phyloP scores from a whole-genome alignment of 2,888 invertebrate genomes.

The Zootermopsis nevadensis region DNA sequence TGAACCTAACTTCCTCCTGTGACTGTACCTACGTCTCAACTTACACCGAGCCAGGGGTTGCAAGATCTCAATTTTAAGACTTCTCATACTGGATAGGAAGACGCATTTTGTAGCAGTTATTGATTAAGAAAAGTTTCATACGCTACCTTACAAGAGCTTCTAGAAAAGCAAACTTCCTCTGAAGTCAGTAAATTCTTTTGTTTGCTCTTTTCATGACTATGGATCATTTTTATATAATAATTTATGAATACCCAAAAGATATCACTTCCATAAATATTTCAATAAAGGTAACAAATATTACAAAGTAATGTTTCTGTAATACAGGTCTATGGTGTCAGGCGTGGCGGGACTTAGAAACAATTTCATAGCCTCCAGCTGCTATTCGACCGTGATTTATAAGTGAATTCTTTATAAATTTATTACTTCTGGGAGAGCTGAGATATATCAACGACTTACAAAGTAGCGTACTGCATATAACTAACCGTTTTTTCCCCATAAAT shows the following conservation, averaged over 20 bases:
- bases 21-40: too few relatives aligned
- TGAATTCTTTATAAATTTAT: neutral
- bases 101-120: constrained; percentile 8
- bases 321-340: neutral
- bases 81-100: neutral
- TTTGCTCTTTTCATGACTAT: neutral
- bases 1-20: too few relatives aligned
- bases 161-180: neutral
- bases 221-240: constrained; percentile 17
- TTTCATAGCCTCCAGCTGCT: neutral
- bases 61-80: neutral
- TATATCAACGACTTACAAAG: neutral
- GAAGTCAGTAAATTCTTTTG: neutral
- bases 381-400: constrained; percentile 2
- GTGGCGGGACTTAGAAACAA: neutral
- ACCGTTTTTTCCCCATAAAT: constrained; percentile 9
- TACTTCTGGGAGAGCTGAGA: neutral
- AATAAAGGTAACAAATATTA: neutral
- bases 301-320: too few relatives aligned
- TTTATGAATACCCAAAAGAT: constrained; percentile 10
- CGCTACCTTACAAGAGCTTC: neutral
- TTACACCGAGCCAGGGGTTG: too few relatives aligned
- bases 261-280: constrained; percentile 23
- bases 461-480: neutral
- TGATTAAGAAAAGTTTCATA: constrained; percentile 17